These are phyloP conservation scores for Tetrao urogallus DNA, from an alignment of 2,113 vertebrate genomes.

Conservation along the genomic window DNA sequence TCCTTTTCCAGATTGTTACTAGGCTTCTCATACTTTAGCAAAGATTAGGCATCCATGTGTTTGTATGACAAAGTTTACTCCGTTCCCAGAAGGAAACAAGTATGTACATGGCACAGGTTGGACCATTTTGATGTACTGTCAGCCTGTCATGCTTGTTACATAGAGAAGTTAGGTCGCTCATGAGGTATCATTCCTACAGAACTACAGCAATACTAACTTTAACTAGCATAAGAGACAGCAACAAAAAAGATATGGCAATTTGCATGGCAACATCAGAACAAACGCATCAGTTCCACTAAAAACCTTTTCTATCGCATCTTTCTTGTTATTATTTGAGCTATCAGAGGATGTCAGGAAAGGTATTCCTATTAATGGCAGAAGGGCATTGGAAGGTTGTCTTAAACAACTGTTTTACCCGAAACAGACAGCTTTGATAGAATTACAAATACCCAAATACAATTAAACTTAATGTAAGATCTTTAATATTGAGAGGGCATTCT, in stretches of 20 bases:
- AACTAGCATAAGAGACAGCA: accelerated
- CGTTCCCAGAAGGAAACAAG: not conserved
- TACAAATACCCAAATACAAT: not conserved
- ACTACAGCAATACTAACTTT: not conserved
- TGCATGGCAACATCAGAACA: constrained; percentile 14
- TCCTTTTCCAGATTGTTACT: not conserved
- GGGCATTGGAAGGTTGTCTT: not conserved
- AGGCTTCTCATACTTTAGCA: not conserved
- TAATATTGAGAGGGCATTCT: not conserved
- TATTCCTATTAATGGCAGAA: not conserved
- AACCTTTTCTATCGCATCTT: not conserved
- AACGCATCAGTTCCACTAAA: not conserved
- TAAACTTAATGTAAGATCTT: not conserved
- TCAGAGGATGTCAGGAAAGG: not conserved
- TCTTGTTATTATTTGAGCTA: not conserved
- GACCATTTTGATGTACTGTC: not conserved
- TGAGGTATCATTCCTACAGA: not conserved
- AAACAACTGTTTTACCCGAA: not conserved
- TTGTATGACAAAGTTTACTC: not conserved
- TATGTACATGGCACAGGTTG: not conserved
- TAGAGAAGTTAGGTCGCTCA: not conserved
- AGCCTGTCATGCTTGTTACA: accelerated
- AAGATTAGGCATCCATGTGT: accelerated
- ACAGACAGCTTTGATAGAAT: not conserved
- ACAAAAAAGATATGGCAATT: not conserved